Conservation (phyloP, 2,113 vertebrate genomes). For the Gallinago jamesoni region DNA sequence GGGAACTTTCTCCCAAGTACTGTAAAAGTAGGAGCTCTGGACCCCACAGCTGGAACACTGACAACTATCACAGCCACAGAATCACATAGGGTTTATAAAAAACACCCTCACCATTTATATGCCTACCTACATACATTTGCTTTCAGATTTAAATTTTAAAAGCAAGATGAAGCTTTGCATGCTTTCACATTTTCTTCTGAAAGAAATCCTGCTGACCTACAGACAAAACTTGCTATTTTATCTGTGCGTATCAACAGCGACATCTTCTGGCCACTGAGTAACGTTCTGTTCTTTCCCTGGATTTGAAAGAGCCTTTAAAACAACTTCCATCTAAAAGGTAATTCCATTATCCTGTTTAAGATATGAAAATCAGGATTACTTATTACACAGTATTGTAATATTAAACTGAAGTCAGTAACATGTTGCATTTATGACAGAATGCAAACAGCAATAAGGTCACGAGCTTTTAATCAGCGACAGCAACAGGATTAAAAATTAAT, state of each 20-base stretch:
- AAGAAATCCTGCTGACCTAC: not conserved
- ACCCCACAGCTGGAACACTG: not conserved
- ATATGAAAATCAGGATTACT: not conserved
- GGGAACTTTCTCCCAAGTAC: not conserved
- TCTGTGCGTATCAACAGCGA: not conserved
- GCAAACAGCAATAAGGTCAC: not conserved
- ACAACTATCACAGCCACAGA: not conserved
- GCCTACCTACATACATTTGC: not conserved
- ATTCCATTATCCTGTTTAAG: not conserved
- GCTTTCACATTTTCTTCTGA: not conserved
- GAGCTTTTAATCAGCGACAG: not conserved
- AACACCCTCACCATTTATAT: not conserved
- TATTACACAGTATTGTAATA: not conserved
- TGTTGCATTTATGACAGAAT: not conserved
- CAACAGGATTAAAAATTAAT: not conserved
- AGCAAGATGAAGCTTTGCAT: not conserved
- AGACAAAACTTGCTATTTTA: not conserved
- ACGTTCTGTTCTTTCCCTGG: not conserved
- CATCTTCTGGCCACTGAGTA: constrained; percentile 1
- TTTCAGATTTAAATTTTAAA: not conserved
- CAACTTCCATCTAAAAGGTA: not conserved
- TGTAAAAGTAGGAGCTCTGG: not conserved
- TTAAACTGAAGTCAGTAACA: not conserved
- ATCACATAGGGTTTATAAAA: not conserved
- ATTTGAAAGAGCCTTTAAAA: not conserved